Evolutionary conservation across 2,888 invertebrate genomes (phyloP), one percentile per base, ranked within the genome.

Genomic region (Athalia rosae): DNA sequence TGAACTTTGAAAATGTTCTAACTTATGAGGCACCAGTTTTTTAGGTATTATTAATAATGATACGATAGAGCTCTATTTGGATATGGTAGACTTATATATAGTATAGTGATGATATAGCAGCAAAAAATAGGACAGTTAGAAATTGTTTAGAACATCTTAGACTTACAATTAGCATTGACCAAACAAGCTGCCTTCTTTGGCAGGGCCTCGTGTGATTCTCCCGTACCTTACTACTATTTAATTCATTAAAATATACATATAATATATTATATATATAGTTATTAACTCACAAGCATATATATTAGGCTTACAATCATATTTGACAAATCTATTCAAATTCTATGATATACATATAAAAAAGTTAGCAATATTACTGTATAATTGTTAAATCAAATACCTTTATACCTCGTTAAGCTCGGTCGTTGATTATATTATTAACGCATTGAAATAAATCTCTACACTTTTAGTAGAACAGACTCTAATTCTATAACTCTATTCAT

Each of bases 201-300:
- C 83, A 80, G 77, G 82, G 82, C 79, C 82, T 85, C 83, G 82
- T 84, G 87, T 88, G 87, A 88, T 86, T 87, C 81, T 86, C 83
- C 85, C 81, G 85, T 87, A 88, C 88, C 87, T 88, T 87, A 86
- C 80, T 86, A 86, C 80, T 82, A 76, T 78, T 80, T 80, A 80
- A 82, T 79, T 80, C 82, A 78, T 77, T 58, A 79, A 77, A 76
- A 78, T 63, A 79, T 76, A 64, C 76, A 66, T 76, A 79, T 78
- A 77, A 48, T 78, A 77, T 76, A 56, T 56, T 76, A 56, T 56
- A 53, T 67, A 28, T 41, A 67, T 41, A 8, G 67, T 67, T 67
- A 67, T 50, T 53, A 69, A 56, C 69, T 69, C 43, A 41, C 28
- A 69, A 69, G 47, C 45, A 66, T 56, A 53, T 71, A 56, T 67